Evolutionary conservation across 2,113 vertebrate species (phyloP).

Genomic region (Caracal caracal): DNA sequence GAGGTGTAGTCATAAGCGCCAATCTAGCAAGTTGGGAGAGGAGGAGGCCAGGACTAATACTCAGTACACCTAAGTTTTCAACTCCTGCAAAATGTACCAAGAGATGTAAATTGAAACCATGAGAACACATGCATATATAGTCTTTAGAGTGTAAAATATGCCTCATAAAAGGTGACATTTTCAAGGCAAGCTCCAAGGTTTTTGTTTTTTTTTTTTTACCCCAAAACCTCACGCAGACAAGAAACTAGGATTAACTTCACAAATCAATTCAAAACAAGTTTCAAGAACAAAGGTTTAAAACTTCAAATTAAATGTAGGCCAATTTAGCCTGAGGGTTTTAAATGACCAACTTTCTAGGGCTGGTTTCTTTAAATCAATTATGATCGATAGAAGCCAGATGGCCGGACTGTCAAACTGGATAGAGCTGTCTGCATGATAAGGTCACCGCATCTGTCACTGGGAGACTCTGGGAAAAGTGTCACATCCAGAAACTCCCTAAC

Average conservation of each 20-base stretch:
- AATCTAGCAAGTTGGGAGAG: neutral
- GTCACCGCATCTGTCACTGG: conserved; percentile 84
- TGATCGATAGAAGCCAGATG: conserved; percentile 86
- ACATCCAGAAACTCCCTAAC: conserved; percentile 63
- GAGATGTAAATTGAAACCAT: neutral
- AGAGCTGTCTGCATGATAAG: conserved; percentile 85
- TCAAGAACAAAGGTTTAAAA: conserved; percentile 61
- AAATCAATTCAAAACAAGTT: conserved; percentile 61
- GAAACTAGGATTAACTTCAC: conserved; percentile 23
- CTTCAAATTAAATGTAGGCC: conserved; percentile 46
- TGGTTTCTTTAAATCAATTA: conserved; percentile 80
- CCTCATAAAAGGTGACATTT: neutral
- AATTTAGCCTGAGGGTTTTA: conserved; percentile 66
- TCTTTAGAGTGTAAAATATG: neutral
- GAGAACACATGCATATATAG: neutral
- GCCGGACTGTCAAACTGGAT: conserved; percentile 80
- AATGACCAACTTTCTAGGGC: conserved; percentile 65
- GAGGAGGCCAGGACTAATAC: neutral
- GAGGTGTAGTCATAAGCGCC: too few relatives aligned
- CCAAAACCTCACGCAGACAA: neutral
- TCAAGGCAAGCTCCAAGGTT: neutral
- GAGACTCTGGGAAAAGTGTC: conserved; percentile 72
- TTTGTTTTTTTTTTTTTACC: neutral
- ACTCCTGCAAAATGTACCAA: neutral
- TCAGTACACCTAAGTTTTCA: neutral